Evolutionary conservation across 2,797 vertebrate genomes (phyloP).

Genomic region (Muscicapa comitata): DNA sequence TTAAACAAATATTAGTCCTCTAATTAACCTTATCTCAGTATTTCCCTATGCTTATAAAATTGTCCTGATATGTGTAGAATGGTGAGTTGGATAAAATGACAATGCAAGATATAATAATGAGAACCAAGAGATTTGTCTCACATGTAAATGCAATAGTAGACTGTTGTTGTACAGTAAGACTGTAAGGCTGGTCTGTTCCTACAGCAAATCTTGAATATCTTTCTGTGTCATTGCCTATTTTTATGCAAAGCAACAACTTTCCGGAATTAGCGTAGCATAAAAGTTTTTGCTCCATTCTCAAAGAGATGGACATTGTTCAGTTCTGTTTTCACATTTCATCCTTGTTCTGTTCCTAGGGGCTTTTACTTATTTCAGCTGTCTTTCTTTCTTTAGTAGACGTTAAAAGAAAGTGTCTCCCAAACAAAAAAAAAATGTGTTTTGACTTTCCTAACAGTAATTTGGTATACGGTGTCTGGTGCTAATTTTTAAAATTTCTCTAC

Average conservation of each 20-base stretch:
- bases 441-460: neutral
- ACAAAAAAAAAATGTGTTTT: neutral
- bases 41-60: neutral
- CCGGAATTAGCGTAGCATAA: fast-evolving
- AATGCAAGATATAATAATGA: neutral
- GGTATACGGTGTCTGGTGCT: neutral
- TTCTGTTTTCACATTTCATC: neutral
- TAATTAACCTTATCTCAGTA: neutral
- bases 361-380: neutral
- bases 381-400: neutral
- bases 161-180: neutral
- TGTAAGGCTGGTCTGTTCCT: neutral
- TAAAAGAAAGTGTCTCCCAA: neutral
- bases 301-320: neutral
- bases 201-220: neutral
- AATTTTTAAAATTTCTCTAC: neutral
- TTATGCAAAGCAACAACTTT: neutral
- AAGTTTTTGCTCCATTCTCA: neutral
- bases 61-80: neutral
- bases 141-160: neutral
- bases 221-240: neutral
- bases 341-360: neutral
- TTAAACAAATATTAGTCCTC: neutral
- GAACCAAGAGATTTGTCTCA: neutral
- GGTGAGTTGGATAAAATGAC: neutral